Conservation (phyloP, 2,888 invertebrate species). For the Bombylius discolor region DNA sequence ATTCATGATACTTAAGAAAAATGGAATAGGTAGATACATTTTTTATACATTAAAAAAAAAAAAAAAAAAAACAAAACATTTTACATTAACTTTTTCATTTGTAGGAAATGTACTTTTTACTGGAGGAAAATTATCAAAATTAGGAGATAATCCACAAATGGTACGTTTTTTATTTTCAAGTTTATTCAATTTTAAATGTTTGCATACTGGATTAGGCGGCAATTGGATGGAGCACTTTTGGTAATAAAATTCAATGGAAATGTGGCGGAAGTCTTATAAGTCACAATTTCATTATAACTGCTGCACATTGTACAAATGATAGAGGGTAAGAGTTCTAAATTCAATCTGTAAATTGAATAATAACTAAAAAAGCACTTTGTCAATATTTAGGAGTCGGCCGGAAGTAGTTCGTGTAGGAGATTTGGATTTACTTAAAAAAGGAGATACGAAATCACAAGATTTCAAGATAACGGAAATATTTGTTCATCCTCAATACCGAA, state of each 20-base stretch:
- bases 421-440: slow-evolving; percentile 32
- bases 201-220: not conserved
- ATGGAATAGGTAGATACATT: too few species aligned
- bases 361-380: too few species aligned
- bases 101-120: not conserved
- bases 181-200: not conserved
- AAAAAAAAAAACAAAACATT: too few species aligned
- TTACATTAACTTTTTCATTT: too few species aligned
- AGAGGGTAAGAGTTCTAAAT: not conserved
- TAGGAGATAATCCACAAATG: slow-evolving; percentile 14
- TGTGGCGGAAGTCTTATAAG: slow-evolving; percentile 5
- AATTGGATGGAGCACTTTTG: not conserved
- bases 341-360: too few species aligned
- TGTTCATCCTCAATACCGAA: slow-evolving; percentile 35
- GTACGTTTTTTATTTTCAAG: too few species aligned
- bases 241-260: not conserved
- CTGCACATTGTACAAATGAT: slow-evolving; percentile 9
- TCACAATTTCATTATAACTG: slow-evolving; percentile 9
- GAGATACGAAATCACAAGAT: slow-evolving; percentile 31
- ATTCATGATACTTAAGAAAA: too few species aligned
- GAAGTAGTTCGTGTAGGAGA: slow-evolving; percentile 39
- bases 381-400: too few species aligned
- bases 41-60: too few species aligned
- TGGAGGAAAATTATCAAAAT: slow-evolving; percentile 6
- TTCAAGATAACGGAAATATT: slow-evolving; percentile 29